Conservation (phyloP, 1,140 invertebrate genomes). For the Drosophila sturtevanti region DNA sequence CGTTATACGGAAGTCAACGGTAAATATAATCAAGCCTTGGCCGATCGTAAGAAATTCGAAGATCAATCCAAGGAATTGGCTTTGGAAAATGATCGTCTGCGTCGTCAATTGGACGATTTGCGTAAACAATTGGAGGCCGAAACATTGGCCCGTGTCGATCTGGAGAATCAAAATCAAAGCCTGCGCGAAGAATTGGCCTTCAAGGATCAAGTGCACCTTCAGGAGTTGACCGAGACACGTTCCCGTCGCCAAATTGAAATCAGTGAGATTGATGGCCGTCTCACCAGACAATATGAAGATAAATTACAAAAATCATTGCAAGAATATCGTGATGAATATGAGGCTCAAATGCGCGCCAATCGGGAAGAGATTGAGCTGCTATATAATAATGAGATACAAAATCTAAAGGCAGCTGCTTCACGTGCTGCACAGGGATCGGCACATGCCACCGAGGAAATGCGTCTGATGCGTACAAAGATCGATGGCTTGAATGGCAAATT, state of each 20-base stretch:
- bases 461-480: slow-evolving; percentile 88
- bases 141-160: slow-evolving; percentile 94
- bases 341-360: slow-evolving; percentile 92
- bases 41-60: slow-evolving; percentile 91
- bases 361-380: slow-evolving; percentile 93
- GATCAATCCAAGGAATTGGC: slow-evolving; percentile 91
- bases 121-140: slow-evolving; percentile 96
- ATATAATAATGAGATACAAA: slow-evolving; percentile 92
- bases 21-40: slow-evolving; percentile 90
- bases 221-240: slow-evolving; percentile 95
- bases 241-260: slow-evolving; percentile 90
- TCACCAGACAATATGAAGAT: slow-evolving; percentile 97
- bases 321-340: slow-evolving; percentile 96
- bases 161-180: slow-evolving; percentile 96
- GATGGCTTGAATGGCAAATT: slow-evolving; percentile 89
- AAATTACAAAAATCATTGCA: slow-evolving; percentile 96
- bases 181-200: slow-evolving; percentile 96
- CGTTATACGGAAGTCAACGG: slow-evolving; percentile 88
- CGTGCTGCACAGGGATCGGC: slow-evolving; percentile 88
- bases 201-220: slow-evolving; percentile 92
- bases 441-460: slow-evolving; percentile 90
- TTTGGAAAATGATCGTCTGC: slow-evolving; percentile 89
- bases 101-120: slow-evolving; percentile 89
- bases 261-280: slow-evolving; percentile 90
- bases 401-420: slow-evolving; percentile 86